phyloP scores from a whole-genome alignment of 2,113 vertebrate genomes.

The Psephotus haematonotus region DNA sequence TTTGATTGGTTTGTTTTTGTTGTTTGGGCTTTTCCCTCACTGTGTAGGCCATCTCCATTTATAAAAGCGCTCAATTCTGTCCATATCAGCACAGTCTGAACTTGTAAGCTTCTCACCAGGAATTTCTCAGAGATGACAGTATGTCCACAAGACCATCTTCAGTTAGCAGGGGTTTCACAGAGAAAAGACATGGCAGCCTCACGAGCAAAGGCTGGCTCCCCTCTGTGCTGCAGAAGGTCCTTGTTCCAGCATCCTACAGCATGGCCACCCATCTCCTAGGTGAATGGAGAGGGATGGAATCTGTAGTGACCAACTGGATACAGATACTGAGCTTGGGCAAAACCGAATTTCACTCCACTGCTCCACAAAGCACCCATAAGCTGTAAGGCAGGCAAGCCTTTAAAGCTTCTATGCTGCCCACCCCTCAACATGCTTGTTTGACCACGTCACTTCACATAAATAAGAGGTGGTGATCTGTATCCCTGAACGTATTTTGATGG shows the following conservation, averaged over 20 bases:
- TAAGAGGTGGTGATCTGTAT: background rate
- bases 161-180: background rate
- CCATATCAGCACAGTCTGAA: background rate
- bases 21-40: background rate
- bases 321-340: background rate
- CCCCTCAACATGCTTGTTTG: background rate
- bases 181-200: rapidly evolving
- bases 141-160: background rate
- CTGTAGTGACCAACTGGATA: background rate
- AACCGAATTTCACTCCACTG: background rate
- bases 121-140: background rate
- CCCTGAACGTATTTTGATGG: rapidly evolving
- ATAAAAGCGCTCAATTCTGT: background rate
- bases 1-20: background rate
- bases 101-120: background rate
- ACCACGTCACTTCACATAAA: background rate
- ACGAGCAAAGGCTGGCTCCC: rapidly evolving
- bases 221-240: background rate
- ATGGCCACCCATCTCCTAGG: rapidly evolving
- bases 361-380: background rate
- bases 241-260: background rate
- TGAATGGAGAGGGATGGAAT: background rate
- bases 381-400: background rate
- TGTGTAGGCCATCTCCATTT: background rate
- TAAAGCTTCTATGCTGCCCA: background rate